These are phyloP conservation scores for Drosophila demipolita DNA, from an alignment of 2,888 invertebrate species.

Conservation along the genomic window DNA sequence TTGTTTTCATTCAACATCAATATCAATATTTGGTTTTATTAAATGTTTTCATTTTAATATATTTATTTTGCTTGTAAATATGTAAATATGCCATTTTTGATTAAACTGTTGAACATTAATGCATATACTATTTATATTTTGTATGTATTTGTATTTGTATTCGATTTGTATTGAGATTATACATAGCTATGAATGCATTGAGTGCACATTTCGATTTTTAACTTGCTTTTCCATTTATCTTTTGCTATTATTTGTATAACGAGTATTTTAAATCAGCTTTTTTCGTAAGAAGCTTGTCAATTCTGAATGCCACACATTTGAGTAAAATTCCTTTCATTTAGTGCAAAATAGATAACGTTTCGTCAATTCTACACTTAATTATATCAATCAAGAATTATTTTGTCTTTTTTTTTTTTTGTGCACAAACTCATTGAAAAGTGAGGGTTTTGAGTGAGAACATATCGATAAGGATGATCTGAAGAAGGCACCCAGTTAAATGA, in stretches of 20 bases:
- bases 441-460: neutral
- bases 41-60: constrained; percentile 17
- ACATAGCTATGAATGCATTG: constrained; percentile 47
- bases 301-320: constrained; percentile 44
- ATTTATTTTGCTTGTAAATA: constrained; percentile 55
- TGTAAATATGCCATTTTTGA: constrained; percentile 60
- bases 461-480: neutral
- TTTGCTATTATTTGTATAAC: constrained; percentile 48
- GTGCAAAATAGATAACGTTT: constrained; percentile 54
- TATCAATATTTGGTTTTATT: constrained; percentile 60
- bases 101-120: constrained; percentile 69
- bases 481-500: constrained; percentile 2
- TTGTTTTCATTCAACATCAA: constrained; percentile 59
- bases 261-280: constrained; percentile 39
- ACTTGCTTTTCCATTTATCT: constrained; percentile 11
- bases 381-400: constrained; percentile 2
- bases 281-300: constrained; percentile 27
- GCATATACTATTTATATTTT: constrained; percentile 55
- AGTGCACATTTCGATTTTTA: constrained; percentile 51
- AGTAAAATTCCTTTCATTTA: constrained; percentile 27
- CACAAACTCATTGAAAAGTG: constrained; percentile 1
- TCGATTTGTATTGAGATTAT: constrained; percentile 43
- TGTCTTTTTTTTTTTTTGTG: neutral
- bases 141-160: constrained; percentile 28
- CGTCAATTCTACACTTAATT: constrained; percentile 8